Evolutionary conservation across 2,797 vertebrate genomes (phyloP).

Genomic region (Danio choprae): DNA sequence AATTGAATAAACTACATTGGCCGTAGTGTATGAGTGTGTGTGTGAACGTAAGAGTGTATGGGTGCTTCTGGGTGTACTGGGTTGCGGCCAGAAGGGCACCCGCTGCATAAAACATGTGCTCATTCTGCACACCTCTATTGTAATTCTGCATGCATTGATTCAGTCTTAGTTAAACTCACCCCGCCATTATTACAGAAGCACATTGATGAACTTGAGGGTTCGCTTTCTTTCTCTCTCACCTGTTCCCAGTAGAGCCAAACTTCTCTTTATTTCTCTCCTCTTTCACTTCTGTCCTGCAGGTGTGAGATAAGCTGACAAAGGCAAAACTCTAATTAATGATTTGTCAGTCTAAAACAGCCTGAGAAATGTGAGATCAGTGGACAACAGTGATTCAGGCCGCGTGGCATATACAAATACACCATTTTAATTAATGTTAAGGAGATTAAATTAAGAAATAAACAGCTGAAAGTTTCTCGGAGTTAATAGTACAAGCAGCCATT

Average conservation of each 20-base stretch:
- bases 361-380: constrained; percentile 58
- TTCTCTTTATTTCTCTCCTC: constrained; percentile 5
- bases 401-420: constrained; percentile 49
- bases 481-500: constrained; percentile 56
- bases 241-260: constrained; percentile 2
- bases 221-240: not conserved
- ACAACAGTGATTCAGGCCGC: constrained; percentile 47
- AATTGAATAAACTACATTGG: too few species aligned
- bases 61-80: too few species aligned
- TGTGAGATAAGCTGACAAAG: constrained; percentile 60
- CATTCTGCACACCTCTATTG: not conserved
- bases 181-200: not conserved
- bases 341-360: constrained; percentile 62
- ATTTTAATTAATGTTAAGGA: constrained; percentile 68
- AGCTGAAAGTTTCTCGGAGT: constrained; percentile 60
- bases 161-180: not conserved
- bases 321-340: constrained; percentile 65
- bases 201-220: not conserved
- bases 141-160: not conserved
- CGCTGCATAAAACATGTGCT: too few species aligned
- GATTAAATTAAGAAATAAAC: constrained; percentile 70
- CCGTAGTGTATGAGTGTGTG: too few species aligned
- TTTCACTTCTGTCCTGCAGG: constrained; percentile 55
- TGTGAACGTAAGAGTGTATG: too few species aligned
- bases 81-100: too few species aligned